phyloP scores from a whole-genome alignment of 2,113 vertebrate genomes.

The Cariama cristata region DNA sequence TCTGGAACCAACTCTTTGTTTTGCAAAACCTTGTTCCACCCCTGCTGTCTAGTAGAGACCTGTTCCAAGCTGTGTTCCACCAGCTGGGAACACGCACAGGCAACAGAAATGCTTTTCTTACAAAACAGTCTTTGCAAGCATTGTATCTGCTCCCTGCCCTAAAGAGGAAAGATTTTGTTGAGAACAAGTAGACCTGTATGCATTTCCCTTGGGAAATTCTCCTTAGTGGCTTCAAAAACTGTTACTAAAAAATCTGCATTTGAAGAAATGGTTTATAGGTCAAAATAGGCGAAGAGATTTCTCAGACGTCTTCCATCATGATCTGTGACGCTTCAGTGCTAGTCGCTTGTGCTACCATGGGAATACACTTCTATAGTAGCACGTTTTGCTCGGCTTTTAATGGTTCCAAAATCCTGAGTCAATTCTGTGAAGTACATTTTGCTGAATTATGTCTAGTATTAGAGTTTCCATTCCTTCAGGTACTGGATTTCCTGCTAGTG shows the following conservation, averaged over 20 bases:
- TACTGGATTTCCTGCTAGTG: not conserved
- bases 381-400: not conserved
- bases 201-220: not conserved
- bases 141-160: not conserved
- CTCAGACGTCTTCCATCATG: not conserved
- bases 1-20: slow-evolving; percentile 39
- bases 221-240: not conserved
- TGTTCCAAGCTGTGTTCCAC: slow-evolving; percentile 16
- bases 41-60: slow-evolving; percentile 35
- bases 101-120: slow-evolving; percentile 31
- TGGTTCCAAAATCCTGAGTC: not conserved
- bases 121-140: slow-evolving; percentile 28
- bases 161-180: not conserved
- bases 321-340: not conserved
- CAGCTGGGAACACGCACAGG: not conserved
- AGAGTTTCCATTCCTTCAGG: not conserved
- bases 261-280: not conserved
- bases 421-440: not conserved
- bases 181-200: not conserved
- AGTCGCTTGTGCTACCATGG: not conserved
- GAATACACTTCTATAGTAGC: not conserved
- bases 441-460: not conserved
- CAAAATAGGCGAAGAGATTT: not conserved
- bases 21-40: slow-evolving; percentile 21
- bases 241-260: not conserved